These are phyloP conservation scores for Hypocryptadius cinnamomeus DNA, from an alignment of 2,113 vertebrate genomes.

Conservation along the genomic window DNA sequence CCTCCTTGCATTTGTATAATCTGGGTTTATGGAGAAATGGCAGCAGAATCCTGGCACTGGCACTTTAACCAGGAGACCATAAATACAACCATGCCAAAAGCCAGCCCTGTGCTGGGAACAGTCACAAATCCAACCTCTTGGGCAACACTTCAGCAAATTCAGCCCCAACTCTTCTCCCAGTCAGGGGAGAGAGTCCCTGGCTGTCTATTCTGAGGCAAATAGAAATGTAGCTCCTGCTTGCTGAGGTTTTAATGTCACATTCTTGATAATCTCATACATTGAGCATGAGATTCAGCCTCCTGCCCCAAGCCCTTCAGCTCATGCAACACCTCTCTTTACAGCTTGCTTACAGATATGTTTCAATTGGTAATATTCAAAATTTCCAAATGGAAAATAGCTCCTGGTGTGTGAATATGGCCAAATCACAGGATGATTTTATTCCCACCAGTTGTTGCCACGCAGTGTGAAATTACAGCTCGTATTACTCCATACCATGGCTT, in stretches of 20 bases:
- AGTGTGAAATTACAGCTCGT: not conserved
- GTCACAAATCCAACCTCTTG: not conserved
- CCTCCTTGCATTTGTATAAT: not conserved
- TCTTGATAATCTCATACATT: not conserved
- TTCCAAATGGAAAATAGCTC: slow-evolving; percentile 60
- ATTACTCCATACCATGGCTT: slow-evolving; percentile 38
- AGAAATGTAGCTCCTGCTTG: not conserved
- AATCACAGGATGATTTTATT: slow-evolving; percentile 28
- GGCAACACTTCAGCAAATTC: not conserved
- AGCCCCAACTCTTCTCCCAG: not conserved
- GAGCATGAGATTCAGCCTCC: not conserved
- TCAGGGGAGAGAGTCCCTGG: not conserved
- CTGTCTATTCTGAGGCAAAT: not conserved
- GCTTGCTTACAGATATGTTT: not conserved
- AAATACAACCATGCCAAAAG: not conserved
- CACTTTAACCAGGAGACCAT: not conserved
- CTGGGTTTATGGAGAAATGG: not conserved
- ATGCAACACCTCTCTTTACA: not conserved
- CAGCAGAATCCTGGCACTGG: not conserved
- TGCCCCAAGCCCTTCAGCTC: not conserved
- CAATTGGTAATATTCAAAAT: not conserved
- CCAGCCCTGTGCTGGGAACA: not conserved
- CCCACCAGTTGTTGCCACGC: not conserved
- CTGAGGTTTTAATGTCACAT: not conserved
- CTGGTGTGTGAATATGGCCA: slow-evolving; percentile 18